A percentile compares a stretch with the other conserved stretches of the same genome.
Evolutionary conservation across 2,797 vertebrate species (phyloP).

Genomic region (Brachyalestes nurse): DNA sequence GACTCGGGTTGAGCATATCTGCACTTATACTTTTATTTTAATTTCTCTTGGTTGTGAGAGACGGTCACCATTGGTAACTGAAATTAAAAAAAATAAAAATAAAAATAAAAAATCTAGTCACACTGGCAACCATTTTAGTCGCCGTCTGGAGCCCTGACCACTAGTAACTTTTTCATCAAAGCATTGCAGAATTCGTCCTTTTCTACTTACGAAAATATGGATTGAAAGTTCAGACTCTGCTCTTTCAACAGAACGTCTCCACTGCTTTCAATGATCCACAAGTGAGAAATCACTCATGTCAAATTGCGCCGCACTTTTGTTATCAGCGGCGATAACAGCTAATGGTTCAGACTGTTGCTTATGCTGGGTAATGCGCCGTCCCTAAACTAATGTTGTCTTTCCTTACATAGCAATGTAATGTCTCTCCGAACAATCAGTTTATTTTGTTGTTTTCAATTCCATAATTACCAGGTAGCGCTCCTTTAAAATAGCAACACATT

Average conservation of each 20-base stretch:
- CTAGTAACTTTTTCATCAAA: not conserved
- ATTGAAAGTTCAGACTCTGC: not conserved
- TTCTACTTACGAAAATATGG: not conserved
- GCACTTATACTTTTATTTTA: too few relatives aligned
- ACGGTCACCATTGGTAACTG: too few relatives aligned
- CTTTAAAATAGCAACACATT: constrained; percentile 57
- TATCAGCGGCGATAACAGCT: not conserved
- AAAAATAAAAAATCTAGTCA: too few relatives aligned
- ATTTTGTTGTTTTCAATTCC: constrained; percentile 51
- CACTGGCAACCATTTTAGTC: too few relatives aligned
- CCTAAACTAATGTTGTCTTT: not conserved
- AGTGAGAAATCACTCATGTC: not conserved
- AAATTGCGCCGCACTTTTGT: not conserved
- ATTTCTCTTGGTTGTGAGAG: too few relatives aligned
- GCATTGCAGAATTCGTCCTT: not conserved
- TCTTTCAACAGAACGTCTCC: not conserved
- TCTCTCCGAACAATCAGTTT: constrained; percentile 32
- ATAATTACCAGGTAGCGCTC: constrained; percentile 58
- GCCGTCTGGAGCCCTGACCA: too few relatives aligned
- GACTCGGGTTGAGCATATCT: too few relatives aligned
- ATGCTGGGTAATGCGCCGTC: not conserved
- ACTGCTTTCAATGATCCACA: not conserved
- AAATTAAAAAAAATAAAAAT: too few relatives aligned
- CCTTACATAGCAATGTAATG: constrained; percentile 4
- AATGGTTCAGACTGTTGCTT: not conserved